Percentiles rank a stretch among this genome's conserved stretches.
phyloP scores from a whole-genome alignment of 2,888 invertebrate species.

The Chironomus tentans region DNA sequence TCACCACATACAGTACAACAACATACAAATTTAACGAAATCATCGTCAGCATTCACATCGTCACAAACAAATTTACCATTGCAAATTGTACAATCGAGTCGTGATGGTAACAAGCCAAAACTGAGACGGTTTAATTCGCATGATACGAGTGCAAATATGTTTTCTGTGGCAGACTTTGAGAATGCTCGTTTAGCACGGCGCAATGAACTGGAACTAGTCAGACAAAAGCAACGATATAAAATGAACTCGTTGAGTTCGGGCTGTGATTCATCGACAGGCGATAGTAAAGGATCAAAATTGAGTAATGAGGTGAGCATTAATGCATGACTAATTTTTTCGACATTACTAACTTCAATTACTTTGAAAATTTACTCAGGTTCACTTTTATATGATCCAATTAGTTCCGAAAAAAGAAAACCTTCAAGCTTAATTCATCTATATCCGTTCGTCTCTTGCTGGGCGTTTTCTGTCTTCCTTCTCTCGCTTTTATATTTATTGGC shows the following conservation, averaged over 20 bases:
- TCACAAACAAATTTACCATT: slow-evolving; percentile 35
- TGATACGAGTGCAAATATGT: slow-evolving; percentile 43
- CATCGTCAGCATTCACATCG: slow-evolving; percentile 33
- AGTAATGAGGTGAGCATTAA: slow-evolving; percentile 38
- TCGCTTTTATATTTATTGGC: neutral
- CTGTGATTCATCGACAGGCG: slow-evolving; percentile 41
- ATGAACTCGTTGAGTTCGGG: slow-evolving; percentile 38
- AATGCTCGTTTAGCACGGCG: slow-evolving; percentile 41
- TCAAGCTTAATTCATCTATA: neutral
- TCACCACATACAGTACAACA: neutral
- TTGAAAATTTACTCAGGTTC: too few species aligned
- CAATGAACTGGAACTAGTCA: slow-evolving; percentile 39
- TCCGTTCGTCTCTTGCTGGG: neutral
- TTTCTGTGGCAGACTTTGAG: slow-evolving; percentile 43
- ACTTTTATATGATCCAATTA: neutral
- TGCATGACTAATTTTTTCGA: neutral
- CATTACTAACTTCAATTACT: too few species aligned
- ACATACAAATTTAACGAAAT: slow-evolving; percentile 28
- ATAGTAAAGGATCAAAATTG: slow-evolving; percentile 41
- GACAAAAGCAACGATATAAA: slow-evolving; percentile 36
- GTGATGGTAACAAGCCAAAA: slow-evolving; percentile 40
- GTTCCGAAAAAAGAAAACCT: neutral
- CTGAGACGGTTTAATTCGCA: slow-evolving; percentile 42
- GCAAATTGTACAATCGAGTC: slow-evolving; percentile 33
- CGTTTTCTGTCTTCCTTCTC: neutral